A percentile compares a stretch with the other conserved stretches of the same genome.
Evolutionary conservation across 2,888 invertebrate species (phyloP).

Genomic region (Lumbricus terrestris): DNA sequence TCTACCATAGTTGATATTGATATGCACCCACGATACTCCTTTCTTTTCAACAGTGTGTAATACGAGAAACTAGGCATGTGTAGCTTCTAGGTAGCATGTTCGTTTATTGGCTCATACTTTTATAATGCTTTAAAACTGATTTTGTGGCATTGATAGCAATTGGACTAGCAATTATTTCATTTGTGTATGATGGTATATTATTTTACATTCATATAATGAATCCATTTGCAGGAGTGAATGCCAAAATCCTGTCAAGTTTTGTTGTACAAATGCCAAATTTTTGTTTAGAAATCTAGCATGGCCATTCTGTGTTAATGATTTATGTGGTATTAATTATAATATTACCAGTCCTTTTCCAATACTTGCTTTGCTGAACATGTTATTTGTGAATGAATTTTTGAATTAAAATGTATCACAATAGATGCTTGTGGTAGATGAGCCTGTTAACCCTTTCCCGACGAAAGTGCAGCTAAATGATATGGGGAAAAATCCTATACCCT

Average conservation of each 20-base stretch:
- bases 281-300: background rate
- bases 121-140: background rate
- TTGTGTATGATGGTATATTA: background rate
- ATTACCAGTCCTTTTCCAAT: background rate
- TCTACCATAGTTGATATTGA: background rate
- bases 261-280: conserved; percentile 3
- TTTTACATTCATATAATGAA: background rate
- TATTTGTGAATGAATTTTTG: background rate
- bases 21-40: background rate
- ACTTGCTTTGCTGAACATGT: background rate
- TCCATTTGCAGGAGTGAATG: background rate
- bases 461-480: too few relatives aligned
- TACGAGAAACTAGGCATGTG: background rate
- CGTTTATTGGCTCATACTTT: conserved; percentile 3
- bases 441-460: too few relatives aligned
- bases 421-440: background rate
- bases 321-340: background rate
- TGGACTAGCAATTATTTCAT: background rate
- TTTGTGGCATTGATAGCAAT: background rate
- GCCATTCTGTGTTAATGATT: background rate
- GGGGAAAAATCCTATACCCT: too few relatives aligned
- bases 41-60: background rate
- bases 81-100: background rate
- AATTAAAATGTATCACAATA: background rate
- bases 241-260: background rate